Conservation (phyloP, 2,888 invertebrate genomes). For the Opisthograptis luteolata region DNA sequence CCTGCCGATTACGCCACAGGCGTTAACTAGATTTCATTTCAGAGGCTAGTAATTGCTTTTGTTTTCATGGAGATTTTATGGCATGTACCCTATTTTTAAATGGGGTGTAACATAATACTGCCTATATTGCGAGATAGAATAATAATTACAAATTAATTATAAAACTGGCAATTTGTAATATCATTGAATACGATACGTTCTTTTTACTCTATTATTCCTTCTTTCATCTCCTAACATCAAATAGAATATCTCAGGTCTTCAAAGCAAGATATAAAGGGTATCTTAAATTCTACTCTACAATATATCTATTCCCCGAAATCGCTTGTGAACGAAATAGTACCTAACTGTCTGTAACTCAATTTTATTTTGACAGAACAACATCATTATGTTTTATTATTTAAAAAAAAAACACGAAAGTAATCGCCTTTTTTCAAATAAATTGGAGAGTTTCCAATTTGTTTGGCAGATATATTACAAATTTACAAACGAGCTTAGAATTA, state of each 20-base stretch:
- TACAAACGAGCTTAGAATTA: slow-evolving; percentile 8
- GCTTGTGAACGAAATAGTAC: background rate
- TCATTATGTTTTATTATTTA: slow-evolving; percentile 4
- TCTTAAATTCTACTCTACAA: background rate
- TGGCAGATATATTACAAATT: slow-evolving; percentile 17
- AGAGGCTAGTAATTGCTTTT: slow-evolving; percentile 10
- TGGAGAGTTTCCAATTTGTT: slow-evolving; percentile 15
- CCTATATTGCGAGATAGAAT: too few species aligned
- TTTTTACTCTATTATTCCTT: too few species aligned
- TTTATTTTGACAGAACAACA: background rate
- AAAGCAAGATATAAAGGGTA: too few species aligned
- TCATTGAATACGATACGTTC: too few species aligned
- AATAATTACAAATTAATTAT: too few species aligned
- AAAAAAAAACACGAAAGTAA: slow-evolving; percentile 8
- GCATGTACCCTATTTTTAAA: slow-evolving; percentile 2
- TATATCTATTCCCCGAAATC: too few species aligned
- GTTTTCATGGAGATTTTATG: slow-evolving; percentile 1
- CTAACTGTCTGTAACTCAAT: background rate
- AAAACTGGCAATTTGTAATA: too few species aligned
- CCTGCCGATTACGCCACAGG: slow-evolving; percentile 28
- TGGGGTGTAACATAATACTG: background rate
- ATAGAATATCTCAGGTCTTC: too few species aligned
- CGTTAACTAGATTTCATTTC: slow-evolving; percentile 26
- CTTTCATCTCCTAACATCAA: too few species aligned
- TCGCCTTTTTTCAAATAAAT: slow-evolving; percentile 10